phyloP scores from a whole-genome alignment of 2,113 vertebrate genomes.

The Nothocercus nigrocapillus region DNA sequence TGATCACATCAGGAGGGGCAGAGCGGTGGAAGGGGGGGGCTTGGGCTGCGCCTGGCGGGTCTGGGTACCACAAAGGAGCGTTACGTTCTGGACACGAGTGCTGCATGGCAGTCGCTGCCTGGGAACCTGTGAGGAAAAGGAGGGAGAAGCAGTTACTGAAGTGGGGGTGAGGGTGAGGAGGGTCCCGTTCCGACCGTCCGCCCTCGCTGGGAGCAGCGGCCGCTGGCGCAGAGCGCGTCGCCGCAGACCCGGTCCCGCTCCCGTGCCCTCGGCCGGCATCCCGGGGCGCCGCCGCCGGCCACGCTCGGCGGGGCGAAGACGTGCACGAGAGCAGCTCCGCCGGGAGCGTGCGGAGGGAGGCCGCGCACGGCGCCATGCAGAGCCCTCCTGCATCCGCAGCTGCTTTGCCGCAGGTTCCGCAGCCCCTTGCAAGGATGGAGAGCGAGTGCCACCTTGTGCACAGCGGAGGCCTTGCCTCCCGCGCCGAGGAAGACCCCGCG shows the following conservation, averaged over 20 bases:
- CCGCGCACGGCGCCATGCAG: too few relatives aligned
- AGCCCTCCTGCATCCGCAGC: rapidly evolving
- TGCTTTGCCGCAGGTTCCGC: not conserved
- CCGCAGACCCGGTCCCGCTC: too few relatives aligned
- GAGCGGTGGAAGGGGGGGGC: not conserved
- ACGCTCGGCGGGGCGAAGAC: too few relatives aligned
- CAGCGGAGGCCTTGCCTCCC: not conserved
- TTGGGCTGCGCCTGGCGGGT: not conserved
- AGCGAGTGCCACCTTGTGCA: conserved; percentile 58
- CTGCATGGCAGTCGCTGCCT: not conserved
- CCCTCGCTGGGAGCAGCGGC: too few relatives aligned
- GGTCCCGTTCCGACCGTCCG: too few relatives aligned
- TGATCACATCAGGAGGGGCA: not conserved
- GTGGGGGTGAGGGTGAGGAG: not conserved
- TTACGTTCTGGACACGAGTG: not conserved
- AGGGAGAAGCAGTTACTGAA: not conserved
- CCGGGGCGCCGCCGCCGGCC: too few relatives aligned
- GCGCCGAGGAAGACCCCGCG: rapidly evolving
- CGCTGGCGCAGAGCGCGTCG: too few relatives aligned
- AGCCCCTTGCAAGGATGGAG: not conserved
- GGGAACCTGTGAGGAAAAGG: not conserved
- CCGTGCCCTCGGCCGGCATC: too few relatives aligned
- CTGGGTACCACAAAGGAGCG: not conserved
- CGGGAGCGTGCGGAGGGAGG: too few relatives aligned
- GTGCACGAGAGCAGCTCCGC: too few relatives aligned